Evolutionary conservation across 2,888 invertebrate species (phyloP).

Genomic region (Eristalinus aeneus): DNA sequence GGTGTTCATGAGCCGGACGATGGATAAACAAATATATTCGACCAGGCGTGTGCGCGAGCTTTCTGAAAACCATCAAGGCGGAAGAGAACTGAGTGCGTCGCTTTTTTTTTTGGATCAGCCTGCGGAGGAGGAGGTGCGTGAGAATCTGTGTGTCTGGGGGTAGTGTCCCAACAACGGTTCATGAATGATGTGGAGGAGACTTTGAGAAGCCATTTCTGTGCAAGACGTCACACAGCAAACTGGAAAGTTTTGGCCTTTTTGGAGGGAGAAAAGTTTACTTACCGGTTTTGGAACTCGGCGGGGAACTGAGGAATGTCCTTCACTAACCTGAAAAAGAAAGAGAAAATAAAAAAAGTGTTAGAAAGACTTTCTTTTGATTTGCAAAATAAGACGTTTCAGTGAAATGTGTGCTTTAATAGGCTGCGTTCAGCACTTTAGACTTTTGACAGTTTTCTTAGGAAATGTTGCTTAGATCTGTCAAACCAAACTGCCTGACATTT

Average conservation of each 20-base stretch:
- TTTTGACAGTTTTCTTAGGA: too few relatives aligned
- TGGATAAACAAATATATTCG: conserved; percentile 37
- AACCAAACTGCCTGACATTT: neutral
- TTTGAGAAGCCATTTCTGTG: conserved; percentile 1
- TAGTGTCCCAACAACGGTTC: neutral
- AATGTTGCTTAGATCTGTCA: too few relatives aligned
- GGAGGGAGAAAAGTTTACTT: conserved; percentile 6
- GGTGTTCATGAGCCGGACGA: neutral
- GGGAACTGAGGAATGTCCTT: conserved; percentile 63
- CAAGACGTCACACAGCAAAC: neutral
- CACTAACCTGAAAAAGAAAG: conserved; percentile 59
- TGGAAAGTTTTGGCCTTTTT: neutral
- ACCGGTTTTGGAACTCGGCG: conserved; percentile 61
- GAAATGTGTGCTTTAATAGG: too few relatives aligned
- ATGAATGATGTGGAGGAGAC: conserved; percentile 2
- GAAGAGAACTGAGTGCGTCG: conserved; percentile 23
- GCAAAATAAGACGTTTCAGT: too few relatives aligned
- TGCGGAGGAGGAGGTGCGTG: neutral
- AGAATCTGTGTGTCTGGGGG: neutral
- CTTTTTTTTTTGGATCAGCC: neutral
- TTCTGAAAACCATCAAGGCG: conserved; percentile 30
- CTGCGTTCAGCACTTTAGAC: too few relatives aligned
- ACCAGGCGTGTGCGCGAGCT: neutral
- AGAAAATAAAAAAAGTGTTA: neutral
- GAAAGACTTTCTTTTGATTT: neutral